These are phyloP conservation scores for Xiphophorus birchmanni DNA, from an alignment of 2,797 vertebrate genomes.

Conservation along the genomic window DNA sequence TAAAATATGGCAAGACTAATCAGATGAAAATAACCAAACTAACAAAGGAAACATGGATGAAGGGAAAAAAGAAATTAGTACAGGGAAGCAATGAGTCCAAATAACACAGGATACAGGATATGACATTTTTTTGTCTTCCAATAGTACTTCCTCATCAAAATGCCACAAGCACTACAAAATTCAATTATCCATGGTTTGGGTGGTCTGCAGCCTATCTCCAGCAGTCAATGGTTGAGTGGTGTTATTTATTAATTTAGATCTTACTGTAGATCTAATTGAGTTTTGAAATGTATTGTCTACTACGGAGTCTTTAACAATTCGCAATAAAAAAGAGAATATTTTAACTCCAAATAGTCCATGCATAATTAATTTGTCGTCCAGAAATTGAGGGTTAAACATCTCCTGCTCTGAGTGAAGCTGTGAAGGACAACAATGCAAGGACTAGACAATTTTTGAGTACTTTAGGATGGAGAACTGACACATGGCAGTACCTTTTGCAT, in stretches of 20 bases:
- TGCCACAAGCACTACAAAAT: neutral
- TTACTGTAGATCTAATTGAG: neutral
- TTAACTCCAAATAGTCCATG: neutral
- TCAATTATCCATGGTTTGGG: neutral
- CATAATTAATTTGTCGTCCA: neutral
- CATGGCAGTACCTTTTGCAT: neutral
- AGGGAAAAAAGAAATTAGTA: no score
- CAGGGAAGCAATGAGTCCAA: no score
- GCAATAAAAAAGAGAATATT: neutral
- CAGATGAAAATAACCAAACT: no score
- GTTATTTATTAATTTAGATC: neutral
- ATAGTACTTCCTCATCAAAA: neutral
- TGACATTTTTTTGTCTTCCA: neutral
- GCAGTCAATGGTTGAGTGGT: neutral
- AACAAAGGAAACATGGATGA: no score
- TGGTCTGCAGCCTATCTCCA: neutral
- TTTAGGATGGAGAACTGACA: neutral
- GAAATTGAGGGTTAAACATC: neutral
- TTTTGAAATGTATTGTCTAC: neutral
- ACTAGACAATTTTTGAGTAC: neutral
- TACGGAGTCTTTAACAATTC: neutral
- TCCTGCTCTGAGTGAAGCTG: neutral
- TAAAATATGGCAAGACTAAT: no score
- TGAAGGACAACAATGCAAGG: neutral
- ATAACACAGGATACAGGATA: no score